Conservation (phyloP, 2,113 vertebrate genomes). For the Chaetorhynchus papuensis region DNA sequence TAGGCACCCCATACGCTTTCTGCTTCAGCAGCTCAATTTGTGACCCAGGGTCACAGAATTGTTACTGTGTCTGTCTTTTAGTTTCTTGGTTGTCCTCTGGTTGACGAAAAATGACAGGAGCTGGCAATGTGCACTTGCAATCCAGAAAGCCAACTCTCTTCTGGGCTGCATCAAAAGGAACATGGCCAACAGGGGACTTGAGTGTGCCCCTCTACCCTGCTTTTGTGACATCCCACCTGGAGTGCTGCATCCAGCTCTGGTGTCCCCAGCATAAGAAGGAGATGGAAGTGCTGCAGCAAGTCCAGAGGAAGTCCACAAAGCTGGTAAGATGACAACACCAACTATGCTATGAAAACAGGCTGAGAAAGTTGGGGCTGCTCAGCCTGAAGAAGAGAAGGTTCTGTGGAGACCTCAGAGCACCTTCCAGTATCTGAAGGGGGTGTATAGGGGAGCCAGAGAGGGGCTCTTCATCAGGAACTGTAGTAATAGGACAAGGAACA, state of each 20-base stretch:
- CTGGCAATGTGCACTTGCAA: not conserved
- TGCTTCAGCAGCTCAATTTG: not conserved
- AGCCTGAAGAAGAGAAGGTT: not conserved
- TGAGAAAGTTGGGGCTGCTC: not conserved
- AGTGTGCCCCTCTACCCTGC: not conserved
- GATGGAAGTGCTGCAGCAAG: not conserved
- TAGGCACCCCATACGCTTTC: not conserved
- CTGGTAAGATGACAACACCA: not conserved
- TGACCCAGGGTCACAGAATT: not conserved
- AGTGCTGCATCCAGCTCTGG: not conserved
- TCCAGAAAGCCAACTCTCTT: not conserved
- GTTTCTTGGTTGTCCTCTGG: not conserved
- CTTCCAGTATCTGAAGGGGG: not conserved
- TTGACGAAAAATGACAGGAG: accelerated
- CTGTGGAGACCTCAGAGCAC: not conserved
- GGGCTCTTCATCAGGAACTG: not conserved
- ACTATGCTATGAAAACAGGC: not conserved
- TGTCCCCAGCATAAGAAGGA: not conserved
- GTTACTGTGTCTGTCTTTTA: not conserved
- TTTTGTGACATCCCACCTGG: not conserved
- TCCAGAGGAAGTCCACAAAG: not conserved
- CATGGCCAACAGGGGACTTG: not conserved
- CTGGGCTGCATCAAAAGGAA: not conserved
- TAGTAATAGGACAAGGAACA: not conserved
- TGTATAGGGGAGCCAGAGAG: not conserved